phyloP scores from a whole-genome alignment of 2,888 invertebrate genomes.

The Mesodorylaimus sp. region DNA sequence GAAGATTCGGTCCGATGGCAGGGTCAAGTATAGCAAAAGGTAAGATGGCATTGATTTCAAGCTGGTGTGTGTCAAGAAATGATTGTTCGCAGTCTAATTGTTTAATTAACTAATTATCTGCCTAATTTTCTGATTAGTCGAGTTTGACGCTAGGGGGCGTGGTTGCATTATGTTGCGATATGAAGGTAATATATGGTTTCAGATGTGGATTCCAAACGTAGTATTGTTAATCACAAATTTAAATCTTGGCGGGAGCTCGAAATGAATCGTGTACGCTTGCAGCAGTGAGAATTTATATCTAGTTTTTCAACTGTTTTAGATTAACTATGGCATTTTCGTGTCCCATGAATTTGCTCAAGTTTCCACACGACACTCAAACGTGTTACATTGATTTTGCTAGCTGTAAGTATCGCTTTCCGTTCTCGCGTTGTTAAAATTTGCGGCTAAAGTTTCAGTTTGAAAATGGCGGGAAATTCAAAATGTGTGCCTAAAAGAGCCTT shows the following conservation, averaged over 20 bases:
- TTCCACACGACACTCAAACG: conserved; percentile 28
- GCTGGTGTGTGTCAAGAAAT: background rate
- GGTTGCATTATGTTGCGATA: no score
- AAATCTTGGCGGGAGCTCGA: background rate
- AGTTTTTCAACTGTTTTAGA: conserved; percentile 11
- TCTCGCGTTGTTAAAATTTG: background rate
- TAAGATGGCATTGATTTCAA: background rate
- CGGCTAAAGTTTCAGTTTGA: background rate
- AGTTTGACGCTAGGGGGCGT: no score
- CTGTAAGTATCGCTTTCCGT: conserved; percentile 17
- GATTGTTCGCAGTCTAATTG: no score
- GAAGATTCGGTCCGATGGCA: conserved; percentile 6
- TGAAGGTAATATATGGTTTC: no score
- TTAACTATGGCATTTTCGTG: conserved; percentile 26
- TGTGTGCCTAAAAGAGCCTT: no score
- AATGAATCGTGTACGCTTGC: background rate
- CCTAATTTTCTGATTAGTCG: no score
- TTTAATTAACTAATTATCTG: no score
- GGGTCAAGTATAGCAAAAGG: conserved; percentile 9
- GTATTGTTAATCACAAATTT: no score
- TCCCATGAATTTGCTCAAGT: conserved; percentile 25
- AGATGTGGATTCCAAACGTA: no score
- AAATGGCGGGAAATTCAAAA: no score
- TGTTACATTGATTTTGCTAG: conserved; percentile 28
- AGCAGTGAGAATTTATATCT: background rate